Conservation (phyloP, 2,113 vertebrate species). For the Cinclus cinclus region DNA sequence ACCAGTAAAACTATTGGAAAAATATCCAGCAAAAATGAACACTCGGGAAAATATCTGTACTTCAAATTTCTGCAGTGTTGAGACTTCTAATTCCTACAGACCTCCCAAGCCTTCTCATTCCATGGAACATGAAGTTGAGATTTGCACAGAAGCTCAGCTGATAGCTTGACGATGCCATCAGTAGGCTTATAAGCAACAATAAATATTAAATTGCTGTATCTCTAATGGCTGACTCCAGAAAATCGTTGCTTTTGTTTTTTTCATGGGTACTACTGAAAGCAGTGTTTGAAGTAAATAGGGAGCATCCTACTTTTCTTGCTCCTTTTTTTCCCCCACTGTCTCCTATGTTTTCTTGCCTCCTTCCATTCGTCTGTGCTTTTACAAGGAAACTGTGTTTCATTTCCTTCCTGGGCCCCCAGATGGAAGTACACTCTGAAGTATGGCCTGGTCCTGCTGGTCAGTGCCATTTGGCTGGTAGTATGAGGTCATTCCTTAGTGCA, state of each 20-base stretch:
- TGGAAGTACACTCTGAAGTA: neutral
- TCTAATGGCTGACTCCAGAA: neutral
- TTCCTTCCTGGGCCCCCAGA: neutral
- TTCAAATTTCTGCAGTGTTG: neutral
- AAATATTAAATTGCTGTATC: slow-evolving; percentile 24
- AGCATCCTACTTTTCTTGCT: neutral
- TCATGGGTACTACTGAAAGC: neutral
- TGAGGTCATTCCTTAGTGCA: slow-evolving; percentile 20
- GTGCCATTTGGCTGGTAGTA: slow-evolving; percentile 23
- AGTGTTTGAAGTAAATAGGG: neutral
- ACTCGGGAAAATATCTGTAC: neutral
- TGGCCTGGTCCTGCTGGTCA: neutral
- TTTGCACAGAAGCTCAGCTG: neutral
- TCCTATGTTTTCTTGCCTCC: neutral
- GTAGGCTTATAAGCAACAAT: neutral
- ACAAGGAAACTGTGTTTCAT: neutral
- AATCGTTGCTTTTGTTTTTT: neutral
- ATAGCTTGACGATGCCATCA: neutral
- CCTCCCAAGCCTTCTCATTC: neutral
- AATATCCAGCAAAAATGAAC: neutral
- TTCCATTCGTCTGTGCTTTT: neutral
- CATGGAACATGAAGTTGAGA: neutral
- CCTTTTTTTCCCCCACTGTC: neutral
- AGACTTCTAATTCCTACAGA: neutral
- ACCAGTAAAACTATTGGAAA: neutral